A percentile compares a stretch with the other conserved stretches of the same genome.
Conservation (phyloP, 2,888 invertebrate genomes). For the Lypha dubia region DNA sequence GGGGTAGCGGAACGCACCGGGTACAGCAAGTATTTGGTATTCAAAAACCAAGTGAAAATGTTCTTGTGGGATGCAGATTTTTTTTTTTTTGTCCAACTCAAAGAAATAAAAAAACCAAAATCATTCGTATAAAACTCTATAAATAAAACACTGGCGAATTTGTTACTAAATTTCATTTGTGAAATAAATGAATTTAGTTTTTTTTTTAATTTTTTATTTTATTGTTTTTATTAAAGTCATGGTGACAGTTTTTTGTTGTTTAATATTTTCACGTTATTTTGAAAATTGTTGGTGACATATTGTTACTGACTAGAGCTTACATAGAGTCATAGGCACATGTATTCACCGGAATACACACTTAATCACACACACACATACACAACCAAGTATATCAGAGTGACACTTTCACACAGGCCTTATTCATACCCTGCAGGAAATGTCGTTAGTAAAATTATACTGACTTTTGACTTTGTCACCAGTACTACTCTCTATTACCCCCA, state of each 20-base stretch:
- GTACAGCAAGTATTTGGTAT: no score
- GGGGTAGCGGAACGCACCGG: no score
- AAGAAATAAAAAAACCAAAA: background rate
- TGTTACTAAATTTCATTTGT: slow-evolving; percentile 27
- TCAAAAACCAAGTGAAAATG: slow-evolving; percentile 20
- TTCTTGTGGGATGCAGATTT: slow-evolving; percentile 13
- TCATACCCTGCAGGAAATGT: no score
- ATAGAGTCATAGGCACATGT: background rate
- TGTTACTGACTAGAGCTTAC: slow-evolving; percentile 47
- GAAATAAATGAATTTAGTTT: background rate
- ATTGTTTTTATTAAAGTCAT: slow-evolving; percentile 26
- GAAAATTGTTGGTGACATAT: slow-evolving; percentile 67
- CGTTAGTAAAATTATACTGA: no score
- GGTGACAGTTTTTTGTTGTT: slow-evolving; percentile 39
- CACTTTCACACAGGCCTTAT: slow-evolving; percentile 57
- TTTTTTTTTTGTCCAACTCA: background rate
- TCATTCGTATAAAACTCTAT: background rate
- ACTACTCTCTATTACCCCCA: no score
- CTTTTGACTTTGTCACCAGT: no score
- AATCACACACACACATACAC: slow-evolving; percentile 4
- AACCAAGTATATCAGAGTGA: slow-evolving; percentile 55
- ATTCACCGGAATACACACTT: background rate
- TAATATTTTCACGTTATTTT: slow-evolving; percentile 53
- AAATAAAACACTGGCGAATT: slow-evolving; percentile 50
- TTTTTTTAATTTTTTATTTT: background rate